Base-by-base conservation (phyloP, 2,888 invertebrate genomes). In the Hipparchia sbordonii region DNA sequence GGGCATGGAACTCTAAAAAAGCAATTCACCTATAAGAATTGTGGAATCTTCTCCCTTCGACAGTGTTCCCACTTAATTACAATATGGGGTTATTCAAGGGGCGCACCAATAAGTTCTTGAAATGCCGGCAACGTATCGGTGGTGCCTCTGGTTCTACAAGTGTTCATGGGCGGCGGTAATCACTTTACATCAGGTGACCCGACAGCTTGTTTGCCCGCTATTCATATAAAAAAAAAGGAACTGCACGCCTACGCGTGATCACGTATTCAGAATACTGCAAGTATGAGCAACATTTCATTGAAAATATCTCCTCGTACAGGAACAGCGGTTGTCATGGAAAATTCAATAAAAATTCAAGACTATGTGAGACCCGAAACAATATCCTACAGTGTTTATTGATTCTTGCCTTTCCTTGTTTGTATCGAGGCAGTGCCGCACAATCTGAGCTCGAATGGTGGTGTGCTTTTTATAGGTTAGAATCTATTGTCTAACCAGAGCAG, bases 301-400 rank as follows among this genome's bases (percentile, higher is more conserved):
- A 52, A 65, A 52, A 52, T 65, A 33, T 48, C 48, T 54, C 46
- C 60, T 54, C 52, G 46, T 6, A 54, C 13, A 62, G 54, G 56
- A 67, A 71, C 67, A 67, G 57, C 51, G 70, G 67, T 68, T 71
- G 39, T 66, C 71, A 74, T 72, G 54, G 71, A 72, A 66, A 72
- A 69, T 79, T 76, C 79, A 77, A 79, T 80, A 78, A 78, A 76
- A 73, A 80, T 78, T 76, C 77, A 74, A 73, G 76, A 79, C 80
- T 79, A 72, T 77, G 75, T 75, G 72, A 76, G 74, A 77, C 66
- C 46, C 76, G 76, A 79, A 80, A 82, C 80, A 82, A 78, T 79
- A 77, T 78, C 71, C 76, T 75, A 73, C 77, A 80, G 70, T 73
- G 77, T 74, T 79, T 81, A 84, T 82, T 81, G 80, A 78, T 79